These are phyloP conservation scores for Anagyrus pseudococci DNA, from an alignment of 2,888 invertebrate genomes.

Conservation along the genomic window DNA sequence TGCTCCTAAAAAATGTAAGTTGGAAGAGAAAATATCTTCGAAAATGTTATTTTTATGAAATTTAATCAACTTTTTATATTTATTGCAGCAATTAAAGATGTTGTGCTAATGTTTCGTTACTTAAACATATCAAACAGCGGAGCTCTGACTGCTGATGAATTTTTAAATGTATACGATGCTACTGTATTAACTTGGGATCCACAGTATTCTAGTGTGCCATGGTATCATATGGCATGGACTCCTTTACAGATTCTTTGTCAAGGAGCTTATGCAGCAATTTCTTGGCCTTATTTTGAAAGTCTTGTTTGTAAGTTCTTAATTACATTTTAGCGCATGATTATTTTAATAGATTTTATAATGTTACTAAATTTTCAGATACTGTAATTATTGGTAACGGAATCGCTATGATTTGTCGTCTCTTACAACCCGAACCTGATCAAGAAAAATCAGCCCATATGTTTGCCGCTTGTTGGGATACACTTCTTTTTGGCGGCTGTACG, in stretches of 20 bases:
- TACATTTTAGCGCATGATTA: conserved; percentile 9
- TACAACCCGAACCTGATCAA: conserved; percentile 68
- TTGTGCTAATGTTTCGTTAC: conserved; percentile 81
- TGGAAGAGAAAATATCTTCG: background rate
- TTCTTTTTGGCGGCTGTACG: conserved; percentile 74
- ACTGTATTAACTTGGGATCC: conserved; percentile 77
- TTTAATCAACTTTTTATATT: background rate
- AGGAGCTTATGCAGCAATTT: conserved; percentile 69
- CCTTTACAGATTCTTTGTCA: conserved; percentile 70
- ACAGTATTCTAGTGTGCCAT: conserved; percentile 73
- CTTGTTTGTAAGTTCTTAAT: conserved; percentile 69
- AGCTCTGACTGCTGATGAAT: conserved; percentile 74
- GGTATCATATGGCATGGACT: conserved; percentile 72
- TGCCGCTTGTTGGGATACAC: conserved; percentile 79
- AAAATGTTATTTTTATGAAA: background rate
- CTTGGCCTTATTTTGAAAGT: conserved; percentile 78
- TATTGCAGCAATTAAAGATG: conserved; percentile 71
- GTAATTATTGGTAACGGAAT: conserved; percentile 77
- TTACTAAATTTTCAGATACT: conserved; percentile 65
- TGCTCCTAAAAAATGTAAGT: conserved; percentile 66
- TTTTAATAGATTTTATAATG: conserved; percentile 3
- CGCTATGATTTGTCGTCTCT: conserved; percentile 75
- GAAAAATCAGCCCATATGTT: conserved; percentile 71
- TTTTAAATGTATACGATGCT: conserved; percentile 75
- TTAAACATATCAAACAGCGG: conserved; percentile 75